Evolutionary conservation across 53 echinoderm and acorn worm genomes (phyloP).

Genomic region (Actinopyga echinites): DNA sequence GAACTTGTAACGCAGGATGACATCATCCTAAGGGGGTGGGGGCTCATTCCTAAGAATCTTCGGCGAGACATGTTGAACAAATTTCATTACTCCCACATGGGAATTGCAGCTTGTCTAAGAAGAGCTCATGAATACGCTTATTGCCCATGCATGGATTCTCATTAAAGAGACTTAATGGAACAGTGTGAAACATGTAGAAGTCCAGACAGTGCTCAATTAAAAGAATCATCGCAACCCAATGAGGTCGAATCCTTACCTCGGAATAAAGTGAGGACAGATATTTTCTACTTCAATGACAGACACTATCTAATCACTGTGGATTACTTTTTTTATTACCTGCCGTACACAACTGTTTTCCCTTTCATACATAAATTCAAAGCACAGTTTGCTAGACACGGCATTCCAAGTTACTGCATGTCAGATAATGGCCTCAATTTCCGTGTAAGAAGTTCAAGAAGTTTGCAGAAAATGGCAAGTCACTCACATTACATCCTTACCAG

Average conservation of each 20-base stretch:
- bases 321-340: slow-evolving; percentile 49
- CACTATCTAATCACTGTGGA: slow-evolving; percentile 54
- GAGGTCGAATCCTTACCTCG: slow-evolving; percentile 49
- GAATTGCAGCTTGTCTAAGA: slow-evolving; percentile 49
- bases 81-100: slow-evolving; percentile 48
- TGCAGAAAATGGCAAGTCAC: slow-evolving; percentile 50
- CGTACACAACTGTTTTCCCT: slow-evolving; percentile 9
- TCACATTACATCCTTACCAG: slow-evolving; percentile 57
- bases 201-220: slow-evolving; percentile 29
- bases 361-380: slow-evolving; percentile 59
- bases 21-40: slow-evolving; percentile 47
- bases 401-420: slow-evolving; percentile 40
- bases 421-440: slow-evolving; percentile 68
- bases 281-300: slow-evolving; percentile 38
- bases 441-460: slow-evolving; percentile 52
- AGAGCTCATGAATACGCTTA: slow-evolving; percentile 57
- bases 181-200: slow-evolving; percentile 56
- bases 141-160: slow-evolving; percentile 61
- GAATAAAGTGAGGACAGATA: slow-evolving; percentile 46
- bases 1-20: slow-evolving; percentile 51
- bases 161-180: slow-evolving; percentile 46
- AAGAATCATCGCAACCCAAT: slow-evolving; percentile 51
- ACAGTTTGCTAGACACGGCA: slow-evolving; percentile 63
- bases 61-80: slow-evolving; percentile 39
- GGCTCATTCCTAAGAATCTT: slow-evolving; percentile 33